Evolutionary conservation across 2,888 invertebrate species (phyloP).

Genomic region (Eledone cirrhosa): DNA sequence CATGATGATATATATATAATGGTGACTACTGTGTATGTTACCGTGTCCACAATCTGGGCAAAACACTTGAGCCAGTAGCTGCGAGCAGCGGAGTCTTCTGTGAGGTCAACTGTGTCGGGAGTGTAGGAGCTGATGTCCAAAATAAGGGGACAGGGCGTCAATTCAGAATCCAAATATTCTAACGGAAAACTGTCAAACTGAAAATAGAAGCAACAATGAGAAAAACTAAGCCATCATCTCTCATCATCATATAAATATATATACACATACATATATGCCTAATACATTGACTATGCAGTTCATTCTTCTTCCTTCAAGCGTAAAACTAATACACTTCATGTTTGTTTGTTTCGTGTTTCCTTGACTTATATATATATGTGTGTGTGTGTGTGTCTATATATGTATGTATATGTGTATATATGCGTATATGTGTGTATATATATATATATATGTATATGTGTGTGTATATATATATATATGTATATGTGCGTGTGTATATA

Average conservation of each 20-base stretch:
- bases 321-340: too few species aligned
- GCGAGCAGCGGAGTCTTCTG: slow-evolving; percentile 83
- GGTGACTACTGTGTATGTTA: slow-evolving; percentile 34
- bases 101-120: slow-evolving; percentile 91
- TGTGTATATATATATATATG: too few species aligned
- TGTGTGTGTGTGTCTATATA: too few species aligned
- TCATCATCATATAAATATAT: not conserved
- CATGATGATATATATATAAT: too few species aligned
- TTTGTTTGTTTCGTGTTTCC: too few species aligned
- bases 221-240: slow-evolving; percentile 17
- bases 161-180: slow-evolving; percentile 71
- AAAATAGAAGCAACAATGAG: not conserved
- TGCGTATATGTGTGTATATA: too few species aligned
- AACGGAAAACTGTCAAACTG: slow-evolving; percentile 72
- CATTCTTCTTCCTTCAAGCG: too few species aligned
- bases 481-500: too few species aligned
- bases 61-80: slow-evolving; percentile 93
- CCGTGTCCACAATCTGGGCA: slow-evolving; percentile 81
- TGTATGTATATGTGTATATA: too few species aligned
- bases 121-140: slow-evolving; percentile 81
- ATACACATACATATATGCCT: too few species aligned
- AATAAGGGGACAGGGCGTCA: slow-evolving; percentile 79
- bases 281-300: not conserved
- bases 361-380: too few species aligned
- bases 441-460: too few species aligned